phyloP scores from a whole-genome alignment of 2,888 invertebrate species.

The Anoplius nigerrimus region DNA sequence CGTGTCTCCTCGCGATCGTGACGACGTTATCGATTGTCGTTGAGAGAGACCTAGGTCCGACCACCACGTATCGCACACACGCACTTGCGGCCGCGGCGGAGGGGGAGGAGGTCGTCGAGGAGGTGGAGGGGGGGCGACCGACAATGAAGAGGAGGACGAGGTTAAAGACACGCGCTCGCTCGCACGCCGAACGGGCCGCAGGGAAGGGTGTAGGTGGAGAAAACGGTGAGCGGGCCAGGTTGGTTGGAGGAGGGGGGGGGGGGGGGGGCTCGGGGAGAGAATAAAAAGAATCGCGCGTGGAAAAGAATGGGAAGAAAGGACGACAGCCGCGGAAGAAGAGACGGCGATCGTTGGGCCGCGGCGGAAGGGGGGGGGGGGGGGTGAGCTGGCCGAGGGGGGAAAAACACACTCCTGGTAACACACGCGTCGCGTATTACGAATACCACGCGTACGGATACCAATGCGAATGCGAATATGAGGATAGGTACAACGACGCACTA shows the following conservation, averaged over 20 bases:
- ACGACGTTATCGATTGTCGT: constrained; percentile 70
- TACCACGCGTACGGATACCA: constrained; percentile 17
- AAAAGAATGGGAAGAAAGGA: constrained; percentile 48
- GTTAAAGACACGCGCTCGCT: constrained; percentile 57
- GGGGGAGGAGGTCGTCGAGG: neutral
- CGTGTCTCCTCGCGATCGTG: constrained; percentile 69
- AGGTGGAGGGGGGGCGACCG: neutral
- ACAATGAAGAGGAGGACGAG: constrained; percentile 51
- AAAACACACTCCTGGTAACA: constrained; percentile 7
- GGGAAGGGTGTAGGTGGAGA: neutral
- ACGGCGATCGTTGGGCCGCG: constrained; percentile 14
- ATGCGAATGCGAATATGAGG: constrained; percentile 20
- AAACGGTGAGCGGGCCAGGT: too few species aligned
- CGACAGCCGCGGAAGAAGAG: constrained; percentile 21
- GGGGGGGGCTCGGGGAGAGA: constrained; percentile 1
- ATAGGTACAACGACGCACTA: constrained; percentile 52
- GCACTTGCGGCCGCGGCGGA: constrained; percentile 34
- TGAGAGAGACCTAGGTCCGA: constrained; percentile 42
- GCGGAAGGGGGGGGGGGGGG: constrained; percentile 34
- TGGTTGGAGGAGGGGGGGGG: constrained; percentile 10
- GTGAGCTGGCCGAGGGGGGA: constrained; percentile 33
- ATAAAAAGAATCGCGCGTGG: constrained; percentile 46
- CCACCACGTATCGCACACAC: constrained; percentile 48
- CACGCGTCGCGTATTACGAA: neutral
- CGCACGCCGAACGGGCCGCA: constrained; percentile 4